Evolutionary conservation across 2,797 vertebrate species (phyloP).

Genomic region (Pterois miles): DNA sequence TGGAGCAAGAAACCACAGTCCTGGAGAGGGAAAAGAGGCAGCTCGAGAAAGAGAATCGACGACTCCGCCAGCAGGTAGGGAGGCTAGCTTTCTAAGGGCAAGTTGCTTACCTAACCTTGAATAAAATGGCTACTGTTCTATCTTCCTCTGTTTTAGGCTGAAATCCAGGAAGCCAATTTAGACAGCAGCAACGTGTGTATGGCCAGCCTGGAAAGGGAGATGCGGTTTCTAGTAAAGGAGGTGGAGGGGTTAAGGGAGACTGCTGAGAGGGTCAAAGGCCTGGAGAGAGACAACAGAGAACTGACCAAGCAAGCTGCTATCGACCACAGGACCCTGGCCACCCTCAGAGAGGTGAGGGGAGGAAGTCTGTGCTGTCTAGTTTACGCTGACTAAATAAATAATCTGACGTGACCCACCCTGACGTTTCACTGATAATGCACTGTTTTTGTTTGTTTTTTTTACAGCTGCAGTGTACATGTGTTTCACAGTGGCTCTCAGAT

Average conservation of each 20-base stretch:
- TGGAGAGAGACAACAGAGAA: slow-evolving; percentile 93
- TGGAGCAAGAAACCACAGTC: slow-evolving; percentile 90
- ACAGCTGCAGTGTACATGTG: slow-evolving; percentile 1
- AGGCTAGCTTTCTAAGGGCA: background rate
- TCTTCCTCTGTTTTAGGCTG: slow-evolving; percentile 58
- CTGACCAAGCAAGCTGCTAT: slow-evolving; percentile 93
- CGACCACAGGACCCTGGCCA: slow-evolving; percentile 92
- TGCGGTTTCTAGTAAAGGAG: slow-evolving; percentile 89
- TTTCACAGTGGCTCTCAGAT: background rate
- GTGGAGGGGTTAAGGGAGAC: slow-evolving; percentile 88
- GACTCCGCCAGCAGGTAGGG: slow-evolving; percentile 90
- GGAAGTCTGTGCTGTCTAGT: background rate
- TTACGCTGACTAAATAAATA: slow-evolving; percentile 17
- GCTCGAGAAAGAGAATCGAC: slow-evolving; percentile 92
- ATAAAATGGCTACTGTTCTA: background rate
- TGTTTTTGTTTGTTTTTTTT: background rate
- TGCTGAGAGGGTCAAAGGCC: slow-evolving; percentile 87
- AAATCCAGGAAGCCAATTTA: slow-evolving; percentile 92
- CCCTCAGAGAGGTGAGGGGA: slow-evolving; percentile 91
- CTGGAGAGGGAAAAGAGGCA: slow-evolving; percentile 93
- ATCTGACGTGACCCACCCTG: background rate
- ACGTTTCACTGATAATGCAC: slow-evolving; percentile 6
- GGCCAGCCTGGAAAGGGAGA: slow-evolving; percentile 90
- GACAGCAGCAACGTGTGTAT: slow-evolving; percentile 91
- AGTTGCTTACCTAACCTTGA: background rate